Evolutionary conservation across 2,797 vertebrate genomes (phyloP).

Genomic region (Limosa lapponica): DNA sequence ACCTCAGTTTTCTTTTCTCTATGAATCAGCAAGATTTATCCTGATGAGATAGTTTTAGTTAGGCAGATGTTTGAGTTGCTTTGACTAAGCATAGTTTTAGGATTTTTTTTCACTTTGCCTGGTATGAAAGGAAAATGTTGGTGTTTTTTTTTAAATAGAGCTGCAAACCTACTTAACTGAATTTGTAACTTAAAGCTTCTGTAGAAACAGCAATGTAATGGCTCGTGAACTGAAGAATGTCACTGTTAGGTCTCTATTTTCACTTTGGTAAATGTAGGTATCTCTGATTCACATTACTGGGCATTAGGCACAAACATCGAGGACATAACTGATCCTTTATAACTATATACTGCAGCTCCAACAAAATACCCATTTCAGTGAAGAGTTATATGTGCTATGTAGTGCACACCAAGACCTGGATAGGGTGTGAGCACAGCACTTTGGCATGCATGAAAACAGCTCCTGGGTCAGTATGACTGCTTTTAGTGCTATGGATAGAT

Average conservation of each 20-base stretch:
- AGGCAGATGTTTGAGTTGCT: not conserved
- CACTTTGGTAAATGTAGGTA: not conserved
- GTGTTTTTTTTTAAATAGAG: fast-evolving
- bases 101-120: not conserved
- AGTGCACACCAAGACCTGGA: not conserved
- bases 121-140: not conserved
- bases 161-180: not conserved
- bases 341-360: not conserved
- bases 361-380: not conserved
- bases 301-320: not conserved
- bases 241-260: not conserved
- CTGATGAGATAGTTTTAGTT: not conserved
- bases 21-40: not conserved
- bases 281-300: not conserved
- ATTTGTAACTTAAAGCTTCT: not conserved
- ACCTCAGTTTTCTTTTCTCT: not conserved
- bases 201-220: not conserved
- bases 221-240: not conserved
- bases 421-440: fast-evolving
- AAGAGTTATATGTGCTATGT: not conserved
- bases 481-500: not conserved
- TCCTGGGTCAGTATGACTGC: not conserved
- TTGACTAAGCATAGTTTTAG: not conserved
- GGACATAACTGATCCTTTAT: not conserved
- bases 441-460: not conserved